phyloP scores from a whole-genome alignment of 2,888 invertebrate genomes.

The Sminthurides aquaticus region DNA sequence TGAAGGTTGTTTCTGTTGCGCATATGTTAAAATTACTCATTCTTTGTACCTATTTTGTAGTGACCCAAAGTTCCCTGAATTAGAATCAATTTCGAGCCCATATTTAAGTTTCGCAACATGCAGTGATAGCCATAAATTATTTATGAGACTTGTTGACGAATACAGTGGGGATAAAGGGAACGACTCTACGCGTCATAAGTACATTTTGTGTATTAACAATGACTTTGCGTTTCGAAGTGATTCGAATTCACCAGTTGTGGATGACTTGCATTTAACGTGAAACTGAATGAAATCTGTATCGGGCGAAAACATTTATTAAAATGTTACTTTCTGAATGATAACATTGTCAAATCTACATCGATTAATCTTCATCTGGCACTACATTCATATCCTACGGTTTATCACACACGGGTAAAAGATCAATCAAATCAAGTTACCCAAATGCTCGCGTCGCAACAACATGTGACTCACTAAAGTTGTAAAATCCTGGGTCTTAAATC shows the following conservation, averaged over 20 bases:
- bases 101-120: no score
- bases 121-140: background rate
- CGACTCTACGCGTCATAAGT: background rate
- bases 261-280: background rate
- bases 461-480: no score
- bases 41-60: background rate
- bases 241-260: background rate
- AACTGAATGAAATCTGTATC: background rate
- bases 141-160: background rate
- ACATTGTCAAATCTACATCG: background rate
- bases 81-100: no score
- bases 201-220: background rate
- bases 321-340: background rate
- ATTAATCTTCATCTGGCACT: background rate
- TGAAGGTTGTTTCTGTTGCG: background rate
- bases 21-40: background rate
- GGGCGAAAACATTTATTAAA: background rate
- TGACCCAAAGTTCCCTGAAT: no score
- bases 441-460: no score
- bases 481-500: no score
- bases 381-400: no score
- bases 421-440: no score
- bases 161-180: background rate
- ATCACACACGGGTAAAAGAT: no score
- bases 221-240: no score